These are phyloP conservation scores for Tinea semifulvella DNA, from an alignment of 2,888 invertebrate species.

Conservation along the genomic window DNA sequence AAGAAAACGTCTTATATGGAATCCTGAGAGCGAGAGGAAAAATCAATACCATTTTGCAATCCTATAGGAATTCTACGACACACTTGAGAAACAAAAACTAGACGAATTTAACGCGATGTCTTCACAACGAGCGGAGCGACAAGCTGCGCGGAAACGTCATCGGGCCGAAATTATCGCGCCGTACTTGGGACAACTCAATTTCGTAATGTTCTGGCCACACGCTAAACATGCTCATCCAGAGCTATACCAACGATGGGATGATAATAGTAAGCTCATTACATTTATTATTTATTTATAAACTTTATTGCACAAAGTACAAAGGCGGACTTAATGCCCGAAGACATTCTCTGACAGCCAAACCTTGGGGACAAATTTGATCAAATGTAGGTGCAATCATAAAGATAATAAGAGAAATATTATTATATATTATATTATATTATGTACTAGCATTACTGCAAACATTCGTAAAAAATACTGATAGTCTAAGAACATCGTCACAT, in stretches of 20 bases:
- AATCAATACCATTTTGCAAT: too few species aligned
- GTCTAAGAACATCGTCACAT: too few species aligned
- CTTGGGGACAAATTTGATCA: too few species aligned
- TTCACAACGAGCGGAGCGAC: constrained; percentile 28
- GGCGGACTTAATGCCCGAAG: too few species aligned
- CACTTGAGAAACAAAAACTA: constrained; percentile 24
- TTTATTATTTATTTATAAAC: background rate
- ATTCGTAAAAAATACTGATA: background rate
- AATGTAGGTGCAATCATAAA: too few species aligned
- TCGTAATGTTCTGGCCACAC: constrained; percentile 53
- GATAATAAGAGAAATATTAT: too few species aligned
- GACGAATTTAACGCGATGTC: constrained; percentile 20
- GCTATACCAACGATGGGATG: constrained; percentile 50
- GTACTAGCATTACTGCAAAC: too few species aligned
- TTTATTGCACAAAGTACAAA: too few species aligned
- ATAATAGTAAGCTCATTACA: constrained; percentile 40
- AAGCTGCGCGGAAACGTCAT: constrained; percentile 44
- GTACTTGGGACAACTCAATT: constrained; percentile 36
- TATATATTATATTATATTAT: too few species aligned
- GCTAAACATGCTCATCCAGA: constrained; percentile 45
- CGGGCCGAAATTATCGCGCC: constrained; percentile 47
- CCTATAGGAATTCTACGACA: constrained; percentile 2
- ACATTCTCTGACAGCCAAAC: too few species aligned
- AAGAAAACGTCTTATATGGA: too few species aligned
- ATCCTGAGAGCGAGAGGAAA: too few species aligned